phyloP scores from a whole-genome alignment of 2,888 invertebrate genomes.

The Dilophus febrilis region DNA sequence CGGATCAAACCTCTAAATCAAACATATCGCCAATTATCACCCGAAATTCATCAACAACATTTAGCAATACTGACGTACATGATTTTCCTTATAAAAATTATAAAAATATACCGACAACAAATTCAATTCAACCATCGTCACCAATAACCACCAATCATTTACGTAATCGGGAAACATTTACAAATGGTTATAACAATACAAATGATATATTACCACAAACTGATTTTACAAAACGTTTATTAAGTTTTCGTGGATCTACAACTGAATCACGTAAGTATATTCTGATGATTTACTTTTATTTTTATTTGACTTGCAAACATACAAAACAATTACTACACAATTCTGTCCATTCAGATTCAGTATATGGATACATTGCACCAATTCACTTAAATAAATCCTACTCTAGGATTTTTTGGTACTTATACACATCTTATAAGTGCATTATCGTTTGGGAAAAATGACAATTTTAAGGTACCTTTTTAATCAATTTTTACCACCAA shows the following conservation, averaged over 20 bases:
- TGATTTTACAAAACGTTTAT: conserved; percentile 43
- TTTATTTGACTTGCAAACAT: neutral
- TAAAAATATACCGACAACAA: neutral
- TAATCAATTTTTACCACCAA: too few species aligned
- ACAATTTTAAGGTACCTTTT: too few species aligned
- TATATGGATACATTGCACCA: neutral
- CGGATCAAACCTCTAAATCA: neutral
- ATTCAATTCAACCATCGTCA: neutral
- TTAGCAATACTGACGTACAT: neutral
- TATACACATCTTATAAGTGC: too few species aligned
- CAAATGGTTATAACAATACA: neutral
- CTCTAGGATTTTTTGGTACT: too few species aligned
- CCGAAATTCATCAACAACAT: neutral
- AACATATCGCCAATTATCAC: neutral
- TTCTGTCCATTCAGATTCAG: neutral
- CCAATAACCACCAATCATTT: conserved; percentile 3
- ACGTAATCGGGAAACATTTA: neutral
- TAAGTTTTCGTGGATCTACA: conserved; percentile 12
- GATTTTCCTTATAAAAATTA: neutral
- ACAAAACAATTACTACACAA: neutral
- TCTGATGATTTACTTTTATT: neutral
- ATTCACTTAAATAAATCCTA: too few species aligned
- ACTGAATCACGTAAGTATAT: conserved; percentile 2
- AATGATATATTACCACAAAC: conserved; percentile 22
- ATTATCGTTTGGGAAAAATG: too few species aligned